Evolutionary conservation across 2,797 vertebrate species (phyloP).

Genomic region (Kryptolebias ocellatus): DNA sequence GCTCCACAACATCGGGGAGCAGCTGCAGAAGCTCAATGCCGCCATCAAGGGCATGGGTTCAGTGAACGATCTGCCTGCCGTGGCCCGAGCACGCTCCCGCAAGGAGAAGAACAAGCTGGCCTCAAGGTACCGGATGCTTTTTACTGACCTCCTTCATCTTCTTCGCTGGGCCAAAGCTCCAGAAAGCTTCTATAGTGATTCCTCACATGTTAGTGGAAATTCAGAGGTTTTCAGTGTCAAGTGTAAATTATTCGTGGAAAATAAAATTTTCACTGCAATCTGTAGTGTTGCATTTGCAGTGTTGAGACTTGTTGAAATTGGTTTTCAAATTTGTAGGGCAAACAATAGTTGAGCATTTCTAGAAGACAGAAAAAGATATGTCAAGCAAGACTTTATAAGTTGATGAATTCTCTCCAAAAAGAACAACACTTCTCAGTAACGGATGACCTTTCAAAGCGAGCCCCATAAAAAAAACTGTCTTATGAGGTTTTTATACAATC

Average conservation of each 20-base stretch:
- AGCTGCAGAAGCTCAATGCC: constrained; percentile 81
- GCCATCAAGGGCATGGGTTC: constrained; percentile 82
- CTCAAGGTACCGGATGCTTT: constrained; percentile 70
- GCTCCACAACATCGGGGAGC: constrained; percentile 81
- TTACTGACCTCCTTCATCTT: constrained; percentile 6
- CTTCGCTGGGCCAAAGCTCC: background rate
- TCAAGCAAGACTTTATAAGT: background rate
- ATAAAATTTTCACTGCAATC: constrained; percentile 3
- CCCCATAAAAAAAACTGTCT: constrained; percentile 4
- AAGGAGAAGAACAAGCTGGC: constrained; percentile 85
- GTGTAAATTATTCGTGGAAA: constrained; percentile 1
- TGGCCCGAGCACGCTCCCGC: constrained; percentile 78
- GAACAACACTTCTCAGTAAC: background rate
- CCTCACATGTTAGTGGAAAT: constrained; percentile 7
- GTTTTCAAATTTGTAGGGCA: constrained; percentile 11
- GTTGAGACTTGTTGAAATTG: constrained; percentile 6
- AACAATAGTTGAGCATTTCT: constrained; percentile 23
- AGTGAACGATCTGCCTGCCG: constrained; percentile 78
- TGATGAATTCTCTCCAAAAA: background rate
- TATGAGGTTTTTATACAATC: background rate
- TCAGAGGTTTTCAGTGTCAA: constrained; percentile 7
- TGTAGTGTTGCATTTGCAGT: constrained; percentile 1
- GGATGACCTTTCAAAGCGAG: constrained; percentile 19
- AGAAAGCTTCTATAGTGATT: constrained; percentile 3
- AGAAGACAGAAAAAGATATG: constrained; percentile 2